Base-by-base conservation (phyloP, 2,797 vertebrate species). In the Lemur catta region DNA sequence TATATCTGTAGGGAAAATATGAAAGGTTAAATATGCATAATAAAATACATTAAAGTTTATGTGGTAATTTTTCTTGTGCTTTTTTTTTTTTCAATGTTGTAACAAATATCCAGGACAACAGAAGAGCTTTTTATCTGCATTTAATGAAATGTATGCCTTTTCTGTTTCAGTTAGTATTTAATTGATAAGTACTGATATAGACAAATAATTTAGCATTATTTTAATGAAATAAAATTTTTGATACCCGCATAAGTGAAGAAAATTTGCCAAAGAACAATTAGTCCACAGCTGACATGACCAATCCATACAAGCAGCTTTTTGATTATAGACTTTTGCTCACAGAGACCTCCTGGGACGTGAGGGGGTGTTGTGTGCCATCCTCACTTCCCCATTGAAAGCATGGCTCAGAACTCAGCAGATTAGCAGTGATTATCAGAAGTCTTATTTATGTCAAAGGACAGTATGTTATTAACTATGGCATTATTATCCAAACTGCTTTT, bases 61-160 rank as follows among this genome's bases (percentile, higher is more conserved):
- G 65, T 94, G 30, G 20, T 75, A n/a, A 50, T 74, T 89, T 89
- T 85, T 78, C 61, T 67, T 75, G 6, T 74, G 26, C 24, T 18
- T 80, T 7, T 55, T 69, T 95, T 69, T 20, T 38, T 38, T 38
- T 38, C 38, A 57, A 43, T 72, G 30, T 67, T 92, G 28, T 18
- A 75, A 46, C 41, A 87, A 61, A 88, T 90, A 95, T 80, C 91
- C 18, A 92, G 48, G 28, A 33, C 2, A 88, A 43, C 35, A 71
- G 30, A 86, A 84, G 33, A 92, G 30, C 20, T 30, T 50, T 94
- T 67, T 22, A 7, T 63, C 17, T 43, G n/a, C n/a, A 43, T 57
- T 89, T 82, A 89, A 41, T 93, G 35, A 72, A 87, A 94, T 90
- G 20, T 46, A 30, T 67, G 13, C 28, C 24, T 95, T 95, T 76